A percentile compares a stretch with the other conserved stretches of the same genome.
Evolutionary conservation across 2,113 vertebrate species (phyloP).

Genomic region (Phyllopteryx taeniolatus): DNA sequence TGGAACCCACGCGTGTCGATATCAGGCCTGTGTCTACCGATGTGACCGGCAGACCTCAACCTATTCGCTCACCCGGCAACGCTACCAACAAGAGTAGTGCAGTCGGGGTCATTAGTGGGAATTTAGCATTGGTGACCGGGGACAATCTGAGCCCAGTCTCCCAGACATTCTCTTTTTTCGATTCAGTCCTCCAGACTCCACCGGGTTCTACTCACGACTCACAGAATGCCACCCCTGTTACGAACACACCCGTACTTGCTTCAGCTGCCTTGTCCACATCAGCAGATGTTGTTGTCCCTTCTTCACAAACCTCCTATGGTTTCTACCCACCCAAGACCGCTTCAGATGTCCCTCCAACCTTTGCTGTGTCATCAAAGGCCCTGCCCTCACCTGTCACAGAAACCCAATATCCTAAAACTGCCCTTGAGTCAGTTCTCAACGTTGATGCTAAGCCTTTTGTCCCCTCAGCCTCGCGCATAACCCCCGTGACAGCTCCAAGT

Average conservation of each 20-base stretch:
- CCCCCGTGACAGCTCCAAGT: constrained; percentile 24
- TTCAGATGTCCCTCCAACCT: constrained; percentile 23
- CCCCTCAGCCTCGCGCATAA: constrained; percentile 40
- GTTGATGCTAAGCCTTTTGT: constrained; percentile 63
- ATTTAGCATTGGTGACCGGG: constrained; percentile 51
- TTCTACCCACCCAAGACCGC: constrained; percentile 19
- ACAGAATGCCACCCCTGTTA: constrained; percentile 57
- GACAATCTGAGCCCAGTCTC: constrained; percentile 70
- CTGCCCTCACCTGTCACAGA: constrained; percentile 17
- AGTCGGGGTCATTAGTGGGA: constrained; percentile 30
- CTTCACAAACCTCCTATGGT: constrained; percentile 21
- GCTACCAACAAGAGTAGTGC: constrained; percentile 11
- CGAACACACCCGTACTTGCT: constrained; percentile 46
- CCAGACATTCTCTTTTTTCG: constrained; percentile 72
- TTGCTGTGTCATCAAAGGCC: constrained; percentile 21
- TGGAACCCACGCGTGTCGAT: constrained; percentile 55
- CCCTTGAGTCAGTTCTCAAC: constrained; percentile 53
- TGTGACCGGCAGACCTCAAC: constrained; percentile 29
- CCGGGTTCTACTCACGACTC: constrained; percentile 56
- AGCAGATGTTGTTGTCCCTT: constrained; percentile 17
- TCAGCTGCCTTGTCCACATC: constrained; percentile 24
- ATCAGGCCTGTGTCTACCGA: constrained; percentile 35
- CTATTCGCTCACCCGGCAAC: not conserved
- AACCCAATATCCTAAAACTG: constrained; percentile 7
- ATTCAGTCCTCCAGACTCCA: constrained; percentile 71